Base-by-base conservation (phyloP, 35 echinoderm and acorn worm species). In the Stichopus chloronotus region DNA sequence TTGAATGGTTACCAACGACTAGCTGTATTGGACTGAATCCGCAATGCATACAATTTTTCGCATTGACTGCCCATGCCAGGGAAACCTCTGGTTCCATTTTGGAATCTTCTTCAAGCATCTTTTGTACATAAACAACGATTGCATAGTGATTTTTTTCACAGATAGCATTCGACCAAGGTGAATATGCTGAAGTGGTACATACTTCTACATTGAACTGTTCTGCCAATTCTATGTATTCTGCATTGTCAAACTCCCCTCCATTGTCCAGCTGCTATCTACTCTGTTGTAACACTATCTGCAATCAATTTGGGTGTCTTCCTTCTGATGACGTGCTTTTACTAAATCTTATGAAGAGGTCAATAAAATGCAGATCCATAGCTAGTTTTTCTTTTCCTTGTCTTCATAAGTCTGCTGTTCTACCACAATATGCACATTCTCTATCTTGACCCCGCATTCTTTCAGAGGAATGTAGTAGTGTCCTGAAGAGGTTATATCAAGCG, bases 231-330 rank as follows among this genome's bases (percentile, higher is more conserved):
- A 5, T 83, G 24, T 83, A 92, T 92, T 92, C 78, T n/a, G 78
- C 78, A 92, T 92, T 83, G 91, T 92, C 57, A 24, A 92, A 92
- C 63, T 92, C 91, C 8, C 91, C 24, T 57, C 91, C 14, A 43
- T 83, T 52, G 24, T 11, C 93, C 86, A 87, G 86, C 65, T 56
- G 85, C 93, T 55, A 94, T 94, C 84, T 84, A 94, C 58, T 94
- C 76, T 61, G 93, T 94, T 88, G 59, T 63, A 78, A 93, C 54
- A 23, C 4, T 58, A 55, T 81, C 93, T 24, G 90, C 87, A 90
- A 94, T 77, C 53, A 90, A 52, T 81, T 90, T 90, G 21, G n/a
- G 81, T 63, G 52, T 55, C 59, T 90, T n/a, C 74, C 93, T 6
- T 90, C 4, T 16, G 93, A 86, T 63, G 90, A 53, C 43, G 23